Base-by-base conservation (phyloP, 1,140 invertebrate genomes). In the Agrilus planipennis region DNA sequence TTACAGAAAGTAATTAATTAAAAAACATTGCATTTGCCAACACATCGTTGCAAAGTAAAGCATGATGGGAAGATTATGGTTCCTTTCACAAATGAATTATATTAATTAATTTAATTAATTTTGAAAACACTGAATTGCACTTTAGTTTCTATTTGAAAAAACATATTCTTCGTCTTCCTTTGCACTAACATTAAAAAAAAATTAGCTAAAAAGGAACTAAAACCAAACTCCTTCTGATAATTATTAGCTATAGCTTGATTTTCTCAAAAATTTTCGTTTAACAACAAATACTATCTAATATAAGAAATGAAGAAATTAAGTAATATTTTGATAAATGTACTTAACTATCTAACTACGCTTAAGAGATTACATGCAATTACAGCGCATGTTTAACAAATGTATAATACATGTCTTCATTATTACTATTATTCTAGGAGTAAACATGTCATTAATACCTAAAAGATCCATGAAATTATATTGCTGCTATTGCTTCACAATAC, bases 351-450 rank as follows among this genome's bases (percentile, higher is more conserved):
- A 59, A 48, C 27, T 39, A 39, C 31, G 23, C 28, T 39, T 34
- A 19, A 23, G 12, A 39, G 41, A 40, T 35, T 45, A 49, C 54
- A 57, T 58, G 54, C 54, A 55, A 55, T 48, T 58, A 58, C 46
- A 58, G 45, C 51, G 53, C 56, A 57, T 53, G 53, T 43, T 53
- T 51, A 59, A 57, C 54, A 57, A 57, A 50, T 54, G 54, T 46
- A n/a, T n/a, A n/a, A n/a, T n/a, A n/a, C n/a, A n/a, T n/a, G n/a
- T n/a, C n/a, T n/a, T n/a, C 46, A 44, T 42, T 51, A 42, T 42
- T 37, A 34, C 36, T 14, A n/a, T 43, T 44, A 44, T 35, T 22
- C 28, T 39, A 43, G 23, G 29, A 39, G 38, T 39, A 57, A 50
- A 54, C 55, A 47, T 54, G 49, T 50, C 46, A 42, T 44, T 51